Percentiles rank a stretch among this genome's conserved stretches.
These are phyloP conservation scores for Trichonephila clavata DNA, from an alignment of 1,140 invertebrate genomes.

Conservation along the genomic window DNA sequence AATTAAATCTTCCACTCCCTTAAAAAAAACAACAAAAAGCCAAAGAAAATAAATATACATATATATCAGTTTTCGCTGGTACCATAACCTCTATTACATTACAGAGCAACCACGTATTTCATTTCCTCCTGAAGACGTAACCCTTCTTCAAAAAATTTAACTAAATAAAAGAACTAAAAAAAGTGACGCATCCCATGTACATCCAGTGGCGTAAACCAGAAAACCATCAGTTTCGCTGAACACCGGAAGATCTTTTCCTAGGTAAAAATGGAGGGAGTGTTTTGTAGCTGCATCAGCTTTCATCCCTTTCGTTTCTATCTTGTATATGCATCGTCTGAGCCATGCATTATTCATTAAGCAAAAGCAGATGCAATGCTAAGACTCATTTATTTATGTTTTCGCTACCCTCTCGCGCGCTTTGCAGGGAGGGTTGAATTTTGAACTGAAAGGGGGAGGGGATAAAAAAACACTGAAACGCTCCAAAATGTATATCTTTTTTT, in stretches of 20 bases:
- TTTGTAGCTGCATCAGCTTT: not conserved
- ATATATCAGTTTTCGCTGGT: not conserved
- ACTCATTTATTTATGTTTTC: not conserved
- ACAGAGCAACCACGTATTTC: not conserved
- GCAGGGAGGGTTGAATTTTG: not conserved
- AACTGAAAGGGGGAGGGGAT: not conserved
- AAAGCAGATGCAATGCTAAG: slow-evolving; percentile 14
- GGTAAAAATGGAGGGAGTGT: not conserved
- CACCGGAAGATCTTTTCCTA: not conserved
- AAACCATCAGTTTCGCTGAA: not conserved
- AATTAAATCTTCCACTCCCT: not conserved
- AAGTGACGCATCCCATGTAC: not conserved
- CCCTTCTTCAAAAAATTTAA: not conserved
- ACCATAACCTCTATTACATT: not conserved
- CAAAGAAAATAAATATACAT: not conserved
- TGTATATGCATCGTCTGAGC: not conserved
- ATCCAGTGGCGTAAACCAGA: not conserved
- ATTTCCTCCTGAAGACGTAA: not conserved
- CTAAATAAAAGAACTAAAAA: not conserved
- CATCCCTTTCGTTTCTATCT: not conserved
- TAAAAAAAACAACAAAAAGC: not conserved
- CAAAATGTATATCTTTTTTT: too few relatives aligned
- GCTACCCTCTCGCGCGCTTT: not conserved
- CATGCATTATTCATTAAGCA: slow-evolving; percentile 19
- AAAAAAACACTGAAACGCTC: too few relatives aligned